Evolutionary conservation across 2,113 vertebrate genomes (phyloP).

Genomic region (Fulmarus glacialis): DNA sequence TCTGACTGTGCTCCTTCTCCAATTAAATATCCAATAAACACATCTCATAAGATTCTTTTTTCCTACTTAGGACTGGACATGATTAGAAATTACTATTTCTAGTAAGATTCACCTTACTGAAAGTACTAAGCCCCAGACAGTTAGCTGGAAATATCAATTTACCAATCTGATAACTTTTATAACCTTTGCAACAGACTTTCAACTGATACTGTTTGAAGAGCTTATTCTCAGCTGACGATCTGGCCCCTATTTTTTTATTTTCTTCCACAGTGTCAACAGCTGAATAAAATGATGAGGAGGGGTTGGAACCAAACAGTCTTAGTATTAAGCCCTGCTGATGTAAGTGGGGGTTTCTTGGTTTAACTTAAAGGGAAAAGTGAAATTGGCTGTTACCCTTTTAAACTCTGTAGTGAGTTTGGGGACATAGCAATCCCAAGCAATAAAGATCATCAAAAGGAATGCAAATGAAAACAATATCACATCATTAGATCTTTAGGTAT

Average conservation of each 20-base stretch:
- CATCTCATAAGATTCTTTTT: background rate
- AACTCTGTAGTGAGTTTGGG: background rate
- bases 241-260: background rate
- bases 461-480: slow-evolving; percentile 37
- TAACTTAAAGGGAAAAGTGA: background rate
- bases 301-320: background rate
- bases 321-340: background rate
- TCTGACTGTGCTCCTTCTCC: background rate
- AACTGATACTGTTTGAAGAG: background rate
- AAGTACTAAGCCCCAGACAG: background rate
- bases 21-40: background rate
- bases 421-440: background rate
- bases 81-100: background rate
- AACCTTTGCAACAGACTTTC: background rate
- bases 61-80: background rate
- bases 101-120: background rate
- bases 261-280: background rate
- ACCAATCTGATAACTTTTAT: background rate
- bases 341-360: background rate
- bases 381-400: background rate
- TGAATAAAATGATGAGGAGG: background rate
- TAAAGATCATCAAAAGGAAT: slow-evolving; percentile 22
- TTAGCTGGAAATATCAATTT: background rate
- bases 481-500: slow-evolving; percentile 51
- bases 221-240: background rate